Evolutionary conservation across 92 coral and sea anemone genomes (phyloP).

Genomic region (Blastomussa wellsi): DNA sequence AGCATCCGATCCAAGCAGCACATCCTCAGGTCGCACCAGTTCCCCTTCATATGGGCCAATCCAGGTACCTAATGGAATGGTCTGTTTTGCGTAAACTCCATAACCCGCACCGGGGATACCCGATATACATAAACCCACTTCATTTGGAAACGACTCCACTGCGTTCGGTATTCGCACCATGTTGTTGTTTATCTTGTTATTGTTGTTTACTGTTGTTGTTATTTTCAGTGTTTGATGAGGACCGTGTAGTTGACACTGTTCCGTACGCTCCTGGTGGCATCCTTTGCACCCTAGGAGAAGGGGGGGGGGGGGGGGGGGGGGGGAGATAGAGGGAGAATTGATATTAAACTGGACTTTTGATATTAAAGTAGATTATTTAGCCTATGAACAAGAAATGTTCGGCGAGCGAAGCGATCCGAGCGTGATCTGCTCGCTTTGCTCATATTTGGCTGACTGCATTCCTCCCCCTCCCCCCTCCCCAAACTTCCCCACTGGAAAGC

Average conservation of each 20-base stretch:
- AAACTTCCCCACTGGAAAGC: too few species aligned
- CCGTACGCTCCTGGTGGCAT: constrained; percentile 14
- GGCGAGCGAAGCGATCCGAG: too few species aligned
- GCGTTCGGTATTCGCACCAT: constrained; percentile 39
- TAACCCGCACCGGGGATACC: constrained; percentile 76
- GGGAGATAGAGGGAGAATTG: background rate
- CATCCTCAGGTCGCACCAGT: constrained; percentile 40
- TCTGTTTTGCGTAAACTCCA: constrained; percentile 81
- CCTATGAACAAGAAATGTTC: too few species aligned
- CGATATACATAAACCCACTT: constrained; percentile 78
- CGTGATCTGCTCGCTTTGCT: too few species aligned
- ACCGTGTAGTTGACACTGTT: constrained; percentile 18
- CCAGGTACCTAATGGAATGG: constrained; percentile 84
- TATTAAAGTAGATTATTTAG: too few species aligned
- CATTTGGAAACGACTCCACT: constrained; percentile 78
- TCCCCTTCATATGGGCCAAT: constrained; percentile 89
- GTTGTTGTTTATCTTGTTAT: constrained; percentile 18
- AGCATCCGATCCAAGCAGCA: constrained; percentile 31
- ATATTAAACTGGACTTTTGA: background rate
- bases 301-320: background rate
- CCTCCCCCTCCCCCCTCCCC: too few species aligned
- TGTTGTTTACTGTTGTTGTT: constrained; percentile 16
- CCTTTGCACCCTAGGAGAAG: constrained; percentile 32
- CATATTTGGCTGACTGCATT: too few species aligned
- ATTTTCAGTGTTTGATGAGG: constrained; percentile 14